Evolutionary conservation across 2,888 invertebrate genomes (phyloP).

Genomic region (Heliconius ethilla): DNA sequence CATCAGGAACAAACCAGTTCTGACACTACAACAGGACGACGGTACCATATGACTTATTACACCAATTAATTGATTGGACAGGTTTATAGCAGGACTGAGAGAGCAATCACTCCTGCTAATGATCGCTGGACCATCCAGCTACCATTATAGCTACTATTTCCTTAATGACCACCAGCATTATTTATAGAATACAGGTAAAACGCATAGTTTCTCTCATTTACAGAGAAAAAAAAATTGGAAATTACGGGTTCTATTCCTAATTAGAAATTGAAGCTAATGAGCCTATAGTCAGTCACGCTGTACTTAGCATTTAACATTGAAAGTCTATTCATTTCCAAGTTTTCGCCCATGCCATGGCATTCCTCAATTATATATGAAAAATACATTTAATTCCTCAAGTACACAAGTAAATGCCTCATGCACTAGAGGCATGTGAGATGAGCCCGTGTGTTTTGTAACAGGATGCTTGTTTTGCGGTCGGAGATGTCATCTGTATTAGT

Average conservation of each 20-base stretch:
- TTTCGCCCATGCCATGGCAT: neutral
- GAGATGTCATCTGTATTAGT: conserved; percentile 32
- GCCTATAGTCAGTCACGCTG: neutral
- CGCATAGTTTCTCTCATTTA: conserved; percentile 2
- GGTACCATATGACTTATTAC: conserved; percentile 7
- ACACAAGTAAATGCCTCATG: neutral
- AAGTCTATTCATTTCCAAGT: neutral
- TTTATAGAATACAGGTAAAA: conserved; percentile 9
- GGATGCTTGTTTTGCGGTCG: conserved; percentile 17
- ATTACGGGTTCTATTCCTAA: neutral
- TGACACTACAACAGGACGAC: neutral
- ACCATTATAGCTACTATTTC: neutral
- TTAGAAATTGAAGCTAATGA: too few relatives aligned
- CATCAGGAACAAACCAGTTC: neutral
- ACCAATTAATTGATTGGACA: conserved; percentile 11
- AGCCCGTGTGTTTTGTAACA: conserved; percentile 26
- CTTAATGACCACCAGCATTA: conserved; percentile 18
- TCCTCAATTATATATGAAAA: neutral
- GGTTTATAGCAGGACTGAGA: conserved; percentile 1
- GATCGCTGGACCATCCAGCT: neutral
- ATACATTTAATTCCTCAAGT: neutral
- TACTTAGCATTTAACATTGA: neutral
- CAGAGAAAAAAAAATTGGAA: too few relatives aligned
- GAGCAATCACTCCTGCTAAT: conserved; percentile 2
- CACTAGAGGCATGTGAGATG: neutral